These are phyloP conservation scores for Escarpia spicata DNA, from an alignment of 2,888 invertebrate species.

Conservation along the genomic window DNA sequence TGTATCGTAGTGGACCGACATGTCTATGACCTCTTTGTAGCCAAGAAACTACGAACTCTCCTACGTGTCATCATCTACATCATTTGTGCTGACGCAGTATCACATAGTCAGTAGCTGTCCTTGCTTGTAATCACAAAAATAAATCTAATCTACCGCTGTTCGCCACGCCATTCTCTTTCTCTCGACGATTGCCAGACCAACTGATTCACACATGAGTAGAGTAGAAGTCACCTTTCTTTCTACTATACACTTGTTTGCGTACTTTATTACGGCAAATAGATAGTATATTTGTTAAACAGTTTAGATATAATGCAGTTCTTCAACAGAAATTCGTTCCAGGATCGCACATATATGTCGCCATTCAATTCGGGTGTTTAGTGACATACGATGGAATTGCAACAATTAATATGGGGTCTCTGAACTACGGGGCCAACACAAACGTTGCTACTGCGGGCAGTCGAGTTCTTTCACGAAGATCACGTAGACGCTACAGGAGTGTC, in stretches of 20 bases:
- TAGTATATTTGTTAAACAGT: not conserved
- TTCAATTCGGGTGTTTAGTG: not conserved
- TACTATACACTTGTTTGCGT: not conserved
- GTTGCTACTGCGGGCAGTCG: not conserved
- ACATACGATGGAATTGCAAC: no score
- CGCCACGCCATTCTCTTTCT: no score
- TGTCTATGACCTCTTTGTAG: no score
- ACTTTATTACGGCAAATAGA: not conserved
- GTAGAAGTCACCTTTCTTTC: not conserved
- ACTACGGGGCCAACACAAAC: not conserved
- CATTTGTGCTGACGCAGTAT: no score
- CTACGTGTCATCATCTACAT: no score
- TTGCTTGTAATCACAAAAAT: no score
- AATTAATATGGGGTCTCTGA: not conserved
- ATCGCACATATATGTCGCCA: not conserved
- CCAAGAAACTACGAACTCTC: no score
- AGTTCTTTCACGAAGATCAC: conserved; percentile 29
- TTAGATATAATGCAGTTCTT: not conserved
- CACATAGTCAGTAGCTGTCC: no score
- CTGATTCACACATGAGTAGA: not conserved
- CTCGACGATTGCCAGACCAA: not conserved
- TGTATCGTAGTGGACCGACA: no score
- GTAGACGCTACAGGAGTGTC: conserved; percentile 22
- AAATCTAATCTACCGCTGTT: no score
- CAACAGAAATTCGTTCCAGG: not conserved